Conservation (phyloP, 2,888 invertebrate genomes). For the Cephonodes hylas region DNA sequence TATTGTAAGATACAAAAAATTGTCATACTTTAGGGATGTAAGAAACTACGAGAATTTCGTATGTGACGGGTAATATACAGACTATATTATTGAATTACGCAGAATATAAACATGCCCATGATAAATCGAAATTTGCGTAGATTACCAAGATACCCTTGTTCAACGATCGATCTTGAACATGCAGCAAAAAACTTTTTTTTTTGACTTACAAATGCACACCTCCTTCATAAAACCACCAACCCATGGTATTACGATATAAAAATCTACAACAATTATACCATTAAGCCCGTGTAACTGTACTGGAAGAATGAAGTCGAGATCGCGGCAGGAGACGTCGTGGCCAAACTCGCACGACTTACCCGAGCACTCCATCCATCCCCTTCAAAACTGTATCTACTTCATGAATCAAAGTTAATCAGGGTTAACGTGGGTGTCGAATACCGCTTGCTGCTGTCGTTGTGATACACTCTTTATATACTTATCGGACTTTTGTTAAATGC, state of each 20-base stretch:
- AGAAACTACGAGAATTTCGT: too few relatives aligned
- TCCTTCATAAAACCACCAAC: too few relatives aligned
- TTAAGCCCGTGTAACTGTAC: not conserved
- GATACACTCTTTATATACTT: not conserved
- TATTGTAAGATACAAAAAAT: too few relatives aligned
- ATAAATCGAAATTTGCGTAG: too few relatives aligned
- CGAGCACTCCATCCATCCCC: not conserved
- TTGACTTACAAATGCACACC: too few relatives aligned
- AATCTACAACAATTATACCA: not conserved
- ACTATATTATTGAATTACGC: too few relatives aligned
- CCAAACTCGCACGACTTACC: not conserved
- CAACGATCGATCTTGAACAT: too few relatives aligned
- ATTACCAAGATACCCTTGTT: too few relatives aligned
- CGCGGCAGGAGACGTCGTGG: not conserved
- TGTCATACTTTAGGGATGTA: too few relatives aligned
- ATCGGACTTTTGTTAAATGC: not conserved
- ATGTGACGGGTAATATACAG: not conserved
- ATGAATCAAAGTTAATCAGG: not conserved
- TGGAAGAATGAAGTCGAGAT: not conserved
- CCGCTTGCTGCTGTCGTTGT: not conserved
- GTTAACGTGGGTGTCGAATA: not conserved
- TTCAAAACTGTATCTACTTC: conserved; percentile 2
- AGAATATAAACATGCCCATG: too few relatives aligned
- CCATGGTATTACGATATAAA: too few relatives aligned
- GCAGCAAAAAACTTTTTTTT: too few relatives aligned